Conservation (phyloP, 92 coral and sea anemone species). For the Phenganax marumi region DNA sequence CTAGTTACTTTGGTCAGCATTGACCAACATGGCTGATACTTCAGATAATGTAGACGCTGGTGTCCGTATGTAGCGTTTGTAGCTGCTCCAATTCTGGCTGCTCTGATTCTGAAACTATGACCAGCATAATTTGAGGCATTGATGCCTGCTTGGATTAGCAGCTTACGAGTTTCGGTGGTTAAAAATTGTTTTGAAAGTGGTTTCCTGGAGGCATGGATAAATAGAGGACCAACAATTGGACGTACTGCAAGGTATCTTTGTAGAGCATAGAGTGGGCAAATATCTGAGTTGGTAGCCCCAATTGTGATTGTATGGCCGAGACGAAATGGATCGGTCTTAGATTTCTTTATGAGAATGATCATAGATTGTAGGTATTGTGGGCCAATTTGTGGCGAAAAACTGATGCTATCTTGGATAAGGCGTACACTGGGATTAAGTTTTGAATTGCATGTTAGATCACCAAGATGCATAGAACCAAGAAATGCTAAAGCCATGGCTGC, state of each 20-base stretch:
- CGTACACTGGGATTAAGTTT: conserved; percentile 40
- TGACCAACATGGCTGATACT: too few species aligned
- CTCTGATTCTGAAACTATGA: too few species aligned
- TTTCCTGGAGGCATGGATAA: conserved; percentile 30
- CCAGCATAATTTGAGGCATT: too few species aligned
- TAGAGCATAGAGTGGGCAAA: conserved; percentile 54
- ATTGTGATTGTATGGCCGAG: conserved; percentile 44
- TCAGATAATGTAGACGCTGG: too few species aligned
- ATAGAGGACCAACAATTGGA: conserved; percentile 48
- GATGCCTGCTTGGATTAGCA: conserved; percentile 25
- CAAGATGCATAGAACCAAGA: conserved; percentile 53
- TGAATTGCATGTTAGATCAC: conserved; percentile 59
- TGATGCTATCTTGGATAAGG: conserved; percentile 35
- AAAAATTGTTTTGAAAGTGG: conserved; percentile 47
- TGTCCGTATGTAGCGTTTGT: too few species aligned
- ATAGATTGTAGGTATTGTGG: neutral
- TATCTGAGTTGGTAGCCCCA: conserved; percentile 21
- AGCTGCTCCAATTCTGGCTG: too few species aligned
- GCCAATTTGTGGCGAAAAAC: conserved; percentile 22
- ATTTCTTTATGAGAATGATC: conserved; percentile 27
- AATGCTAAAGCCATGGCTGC: conserved; percentile 58
- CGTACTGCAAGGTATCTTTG: conserved; percentile 23
- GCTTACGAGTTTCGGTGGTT: too few species aligned
- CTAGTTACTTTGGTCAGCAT: too few species aligned
- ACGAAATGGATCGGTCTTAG: conserved; percentile 59